Percentiles rank a stretch among this genome's conserved stretches.
phyloP scores from a whole-genome alignment of 2,797 vertebrate genomes.

The Coluber constrictor region DNA sequence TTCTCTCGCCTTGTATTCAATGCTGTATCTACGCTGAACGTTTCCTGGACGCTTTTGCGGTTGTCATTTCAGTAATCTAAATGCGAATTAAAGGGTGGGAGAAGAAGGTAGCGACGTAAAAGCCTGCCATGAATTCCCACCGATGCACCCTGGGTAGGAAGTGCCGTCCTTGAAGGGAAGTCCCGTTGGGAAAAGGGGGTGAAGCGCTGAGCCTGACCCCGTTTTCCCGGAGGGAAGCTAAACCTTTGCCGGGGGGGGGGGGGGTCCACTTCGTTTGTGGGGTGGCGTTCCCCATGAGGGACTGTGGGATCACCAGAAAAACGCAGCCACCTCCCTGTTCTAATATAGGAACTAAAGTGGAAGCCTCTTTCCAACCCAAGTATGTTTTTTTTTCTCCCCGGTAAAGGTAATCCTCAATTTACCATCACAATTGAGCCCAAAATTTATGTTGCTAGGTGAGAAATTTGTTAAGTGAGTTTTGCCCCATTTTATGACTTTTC shows the following conservation, averaged over 20 bases:
- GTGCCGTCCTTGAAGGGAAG: too few relatives aligned
- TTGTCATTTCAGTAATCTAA: background rate
- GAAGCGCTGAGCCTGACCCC: background rate
- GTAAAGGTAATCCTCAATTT: too few relatives aligned
- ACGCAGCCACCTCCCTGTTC: background rate
- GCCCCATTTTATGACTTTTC: too few relatives aligned
- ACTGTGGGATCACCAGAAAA: background rate
- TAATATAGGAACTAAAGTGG: background rate
- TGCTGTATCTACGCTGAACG: background rate
- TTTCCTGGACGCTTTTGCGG: background rate
- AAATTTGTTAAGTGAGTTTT: too few relatives aligned
- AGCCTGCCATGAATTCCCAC: background rate
- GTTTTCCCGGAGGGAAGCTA: background rate
- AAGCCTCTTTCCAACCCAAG: background rate
- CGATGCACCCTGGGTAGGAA: background rate
- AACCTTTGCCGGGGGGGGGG: background rate
- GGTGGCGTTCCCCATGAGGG: too few relatives aligned
- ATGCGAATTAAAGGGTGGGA: background rate
- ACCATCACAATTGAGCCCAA: too few relatives aligned
- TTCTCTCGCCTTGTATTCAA: background rate
- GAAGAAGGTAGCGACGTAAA: background rate
- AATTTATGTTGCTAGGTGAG: too few relatives aligned
- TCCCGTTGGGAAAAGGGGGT: background rate
- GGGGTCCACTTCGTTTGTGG: too few relatives aligned
- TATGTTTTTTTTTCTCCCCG: accelerated